phyloP scores from a whole-genome alignment of 2,797 vertebrate species.

The Acanthurus lineatus region DNA sequence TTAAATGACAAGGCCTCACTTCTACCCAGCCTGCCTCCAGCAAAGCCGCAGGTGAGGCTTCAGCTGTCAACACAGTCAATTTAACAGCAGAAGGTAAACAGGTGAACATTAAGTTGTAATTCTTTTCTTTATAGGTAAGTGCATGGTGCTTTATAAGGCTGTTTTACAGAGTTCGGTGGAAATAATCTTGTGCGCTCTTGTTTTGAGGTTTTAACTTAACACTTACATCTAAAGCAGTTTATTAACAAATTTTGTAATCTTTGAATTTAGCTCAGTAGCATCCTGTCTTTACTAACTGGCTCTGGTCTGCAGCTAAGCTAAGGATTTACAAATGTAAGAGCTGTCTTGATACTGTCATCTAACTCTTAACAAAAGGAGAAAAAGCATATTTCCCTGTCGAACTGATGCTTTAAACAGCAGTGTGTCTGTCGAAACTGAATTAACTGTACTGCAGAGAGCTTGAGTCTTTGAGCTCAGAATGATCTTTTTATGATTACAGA shows the following conservation, averaged over 20 bases:
- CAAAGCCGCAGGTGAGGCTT: slow-evolving; percentile 57
- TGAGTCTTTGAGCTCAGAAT: neutral
- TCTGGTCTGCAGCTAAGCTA: neutral
- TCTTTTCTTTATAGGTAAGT: neutral
- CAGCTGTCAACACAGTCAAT: slow-evolving; percentile 50
- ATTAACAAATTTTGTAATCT: too few species aligned
- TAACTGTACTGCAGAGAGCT: neutral
- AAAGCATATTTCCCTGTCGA: neutral
- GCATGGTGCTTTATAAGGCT: neutral
- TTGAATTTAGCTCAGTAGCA: neutral
- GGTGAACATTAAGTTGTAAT: neutral
- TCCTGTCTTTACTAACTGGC: neutral
- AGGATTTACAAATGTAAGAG: neutral
- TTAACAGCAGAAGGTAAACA: slow-evolving; percentile 4
- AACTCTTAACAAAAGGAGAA: neutral
- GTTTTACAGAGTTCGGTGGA: neutral
- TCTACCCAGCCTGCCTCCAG: slow-evolving; percentile 46
- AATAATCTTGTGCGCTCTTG: neutral
- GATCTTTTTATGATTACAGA: neutral
- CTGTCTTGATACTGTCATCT: neutral
- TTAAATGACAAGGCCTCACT: slow-evolving; percentile 58
- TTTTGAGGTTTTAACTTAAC: slow-evolving; percentile 21
- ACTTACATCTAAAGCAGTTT: neutral
- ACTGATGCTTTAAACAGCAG: neutral
- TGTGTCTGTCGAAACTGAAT: neutral